Percentiles rank a stretch among this genome's conserved stretches.
phyloP scores from a whole-genome alignment of 2,888 invertebrate species.

The Aromia moschata region DNA sequence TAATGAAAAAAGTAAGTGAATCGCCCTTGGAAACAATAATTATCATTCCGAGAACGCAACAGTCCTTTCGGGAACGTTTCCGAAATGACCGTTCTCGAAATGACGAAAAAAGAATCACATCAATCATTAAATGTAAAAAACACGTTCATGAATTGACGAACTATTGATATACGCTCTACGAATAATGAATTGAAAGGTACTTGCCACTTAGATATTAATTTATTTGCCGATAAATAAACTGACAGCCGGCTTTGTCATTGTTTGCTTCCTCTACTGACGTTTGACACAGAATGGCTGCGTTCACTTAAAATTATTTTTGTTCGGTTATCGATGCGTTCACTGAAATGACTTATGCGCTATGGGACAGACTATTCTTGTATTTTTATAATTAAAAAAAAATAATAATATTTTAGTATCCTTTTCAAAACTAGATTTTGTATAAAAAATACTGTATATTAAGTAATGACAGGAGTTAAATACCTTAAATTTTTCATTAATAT shows the following conservation, averaged over 20 bases:
- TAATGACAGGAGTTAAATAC: background rate
- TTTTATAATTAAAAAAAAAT: background rate
- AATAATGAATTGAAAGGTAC: background rate
- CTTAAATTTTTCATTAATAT: background rate
- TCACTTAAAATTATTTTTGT: background rate
- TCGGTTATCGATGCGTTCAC: background rate
- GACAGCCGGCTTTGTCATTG: background rate
- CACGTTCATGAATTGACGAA: background rate
- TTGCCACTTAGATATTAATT: constrained; percentile 1
- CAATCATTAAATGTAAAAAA: background rate
- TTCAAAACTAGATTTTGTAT: background rate
- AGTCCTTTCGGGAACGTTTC: constrained; percentile 5
- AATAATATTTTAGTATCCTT: background rate
- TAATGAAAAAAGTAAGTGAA: too few relatives aligned
- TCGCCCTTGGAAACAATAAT: background rate
- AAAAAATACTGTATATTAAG: background rate
- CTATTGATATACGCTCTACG: constrained; percentile 2
- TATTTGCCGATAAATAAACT: background rate
- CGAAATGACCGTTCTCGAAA: constrained; percentile 6
- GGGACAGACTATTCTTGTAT: background rate
- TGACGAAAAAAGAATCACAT: background rate
- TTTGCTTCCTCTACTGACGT: background rate
- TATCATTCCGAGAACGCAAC: constrained; percentile 7
- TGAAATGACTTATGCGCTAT: background rate
- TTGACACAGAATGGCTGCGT: background rate